Evolutionary conservation across 1,140 invertebrate species (phyloP).

Genomic region (Macrostomum lignano): DNA sequence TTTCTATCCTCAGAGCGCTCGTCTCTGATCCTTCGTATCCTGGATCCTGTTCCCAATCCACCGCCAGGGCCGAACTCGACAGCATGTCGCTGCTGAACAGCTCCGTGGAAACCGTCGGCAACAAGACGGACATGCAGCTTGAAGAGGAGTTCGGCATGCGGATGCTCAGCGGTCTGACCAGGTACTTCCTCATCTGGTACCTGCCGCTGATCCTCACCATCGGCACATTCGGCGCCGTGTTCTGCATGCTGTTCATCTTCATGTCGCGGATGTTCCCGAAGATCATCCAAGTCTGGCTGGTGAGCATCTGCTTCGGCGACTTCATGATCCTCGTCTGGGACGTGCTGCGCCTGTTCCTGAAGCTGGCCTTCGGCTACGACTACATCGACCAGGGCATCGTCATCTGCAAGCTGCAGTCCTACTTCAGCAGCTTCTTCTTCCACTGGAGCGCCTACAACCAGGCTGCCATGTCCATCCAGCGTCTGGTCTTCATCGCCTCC

Average conservation of each 20-base stretch:
- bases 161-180: no score
- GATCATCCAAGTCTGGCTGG: background rate
- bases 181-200: background rate
- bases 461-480: background rate
- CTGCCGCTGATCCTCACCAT: background rate
- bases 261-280: constrained; percentile 1
- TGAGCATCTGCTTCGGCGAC: constrained; percentile 3
- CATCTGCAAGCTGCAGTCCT: background rate
- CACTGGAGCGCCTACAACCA: constrained; percentile 4
- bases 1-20: no score
- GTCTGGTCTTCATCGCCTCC: background rate
- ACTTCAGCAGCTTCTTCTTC: constrained; percentile 1
- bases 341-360: background rate
- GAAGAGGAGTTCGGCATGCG: no score
- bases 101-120: no score
- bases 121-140: no score
- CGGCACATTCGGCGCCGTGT: background rate
- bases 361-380: background rate
- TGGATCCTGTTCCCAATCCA: no score
- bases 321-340: constrained; percentile 2
- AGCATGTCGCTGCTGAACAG: no score
- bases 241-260: constrained; percentile 1
- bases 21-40: no score
- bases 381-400: background rate
- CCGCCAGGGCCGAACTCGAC: no score